These are phyloP conservation scores for Drosophila truncata DNA, from an alignment of 1,140 invertebrate species.

Conservation along the genomic window DNA sequence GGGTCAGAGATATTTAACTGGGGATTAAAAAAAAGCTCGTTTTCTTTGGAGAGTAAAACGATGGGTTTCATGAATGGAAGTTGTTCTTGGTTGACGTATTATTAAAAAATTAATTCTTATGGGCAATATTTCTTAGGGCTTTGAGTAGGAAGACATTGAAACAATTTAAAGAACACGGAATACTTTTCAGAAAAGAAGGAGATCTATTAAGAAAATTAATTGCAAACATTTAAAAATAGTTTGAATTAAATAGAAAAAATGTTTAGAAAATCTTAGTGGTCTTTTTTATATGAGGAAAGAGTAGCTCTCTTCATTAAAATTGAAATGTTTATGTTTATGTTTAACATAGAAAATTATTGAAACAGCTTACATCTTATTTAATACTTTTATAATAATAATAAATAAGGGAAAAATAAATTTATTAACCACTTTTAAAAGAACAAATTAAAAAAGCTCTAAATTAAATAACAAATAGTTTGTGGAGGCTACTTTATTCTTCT, in stretches of 20 bases:
- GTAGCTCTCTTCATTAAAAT: too few relatives aligned
- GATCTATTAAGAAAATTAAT: background rate
- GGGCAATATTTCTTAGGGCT: background rate
- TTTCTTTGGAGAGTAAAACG: background rate
- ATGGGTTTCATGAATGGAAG: background rate
- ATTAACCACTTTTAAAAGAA: background rate
- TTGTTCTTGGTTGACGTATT: slow-evolving; percentile 3
- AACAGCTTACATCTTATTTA: too few relatives aligned
- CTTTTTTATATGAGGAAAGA: too few relatives aligned
- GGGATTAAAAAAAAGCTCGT: slow-evolving; percentile 31
- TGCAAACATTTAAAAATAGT: background rate
- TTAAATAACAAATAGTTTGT: background rate
- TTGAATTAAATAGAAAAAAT: too few relatives aligned
- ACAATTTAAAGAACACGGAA: background rate
- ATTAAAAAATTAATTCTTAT: background rate
- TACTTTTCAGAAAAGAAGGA: background rate
- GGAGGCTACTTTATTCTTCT: background rate
- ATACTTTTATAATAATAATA: too few relatives aligned
- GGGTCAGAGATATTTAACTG: slow-evolving; percentile 29
- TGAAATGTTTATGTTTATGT: too few relatives aligned
- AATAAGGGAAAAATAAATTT: background rate
- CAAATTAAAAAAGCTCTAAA: background rate
- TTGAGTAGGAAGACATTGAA: background rate
- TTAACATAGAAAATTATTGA: too few relatives aligned
- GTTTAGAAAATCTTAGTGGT: too few relatives aligned